Percentiles rank a stretch among this genome's conserved stretches.
Conservation (phyloP, 1,140 invertebrate genomes). For the Tribolium castaneum region DNA sequence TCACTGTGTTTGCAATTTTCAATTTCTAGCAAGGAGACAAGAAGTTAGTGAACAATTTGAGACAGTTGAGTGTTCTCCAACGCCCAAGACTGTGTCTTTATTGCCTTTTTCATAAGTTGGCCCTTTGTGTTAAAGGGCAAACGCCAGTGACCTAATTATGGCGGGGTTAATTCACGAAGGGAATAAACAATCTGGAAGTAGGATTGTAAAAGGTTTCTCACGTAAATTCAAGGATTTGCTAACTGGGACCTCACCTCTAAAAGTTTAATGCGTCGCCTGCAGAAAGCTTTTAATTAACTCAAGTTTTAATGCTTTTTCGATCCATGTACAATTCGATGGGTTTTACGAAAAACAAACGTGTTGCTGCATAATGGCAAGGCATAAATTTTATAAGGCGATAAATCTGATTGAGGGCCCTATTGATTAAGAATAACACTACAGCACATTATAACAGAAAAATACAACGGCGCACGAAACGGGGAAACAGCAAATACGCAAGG, state of each 20-base stretch:
- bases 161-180: neutral
- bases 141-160: conserved; percentile 21
- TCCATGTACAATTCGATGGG: neutral
- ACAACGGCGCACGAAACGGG: neutral
- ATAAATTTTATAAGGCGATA: conserved; percentile 26
- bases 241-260: neutral
- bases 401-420: conserved; percentile 11
- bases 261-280: conserved; percentile 15
- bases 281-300: conserved; percentile 28
- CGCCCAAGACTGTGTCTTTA: too few relatives aligned
- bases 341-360: conserved; percentile 26
- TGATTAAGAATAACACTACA: conserved; percentile 13
- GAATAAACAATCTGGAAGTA: conserved; percentile 21
- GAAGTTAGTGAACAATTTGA: too few relatives aligned
- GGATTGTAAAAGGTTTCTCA: conserved; percentile 11
- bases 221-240: conserved; percentile 12
- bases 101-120: too few relatives aligned
- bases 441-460: conserved; percentile 7
- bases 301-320: neutral
- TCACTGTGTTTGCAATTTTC: neutral
- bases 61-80: too few relatives aligned
- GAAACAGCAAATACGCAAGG: neutral
- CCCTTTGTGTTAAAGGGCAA: neutral
- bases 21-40: neutral
- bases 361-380: conserved; percentile 8